Base-by-base conservation (phyloP, 2,888 invertebrate species). In the Hipparchia semele region DNA sequence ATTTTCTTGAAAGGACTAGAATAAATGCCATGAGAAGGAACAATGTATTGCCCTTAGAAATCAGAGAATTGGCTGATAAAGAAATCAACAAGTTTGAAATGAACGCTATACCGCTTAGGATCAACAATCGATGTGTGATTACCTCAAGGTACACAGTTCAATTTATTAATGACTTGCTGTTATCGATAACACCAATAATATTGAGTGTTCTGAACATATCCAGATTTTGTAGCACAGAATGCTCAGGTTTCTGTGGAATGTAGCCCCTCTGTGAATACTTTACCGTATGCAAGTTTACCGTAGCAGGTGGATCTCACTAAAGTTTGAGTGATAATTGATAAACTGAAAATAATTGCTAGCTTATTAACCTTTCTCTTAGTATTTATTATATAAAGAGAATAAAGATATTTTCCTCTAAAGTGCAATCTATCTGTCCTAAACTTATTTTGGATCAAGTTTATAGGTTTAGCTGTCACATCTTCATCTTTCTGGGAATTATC, bases 1-100 rank as follows among this genome's bases (percentile, higher is more conserved):
- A 96, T 86, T 97, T 96, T 61, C 95, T 96, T 1, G 96, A 96
- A 74, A 95, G 99, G 77, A 92, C 98, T 72, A 95, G 99, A 73
- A 94, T 98, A 0, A 97, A 98, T 87, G 96, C 97, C 0, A 84
- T 99, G 73, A 95, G 98, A 72, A 97, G 96, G 86, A 98, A 98
- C 85, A 95, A 96, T 81, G 95, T 99, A 76, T 90, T 99, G 62
- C 99, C 99, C 0, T 80, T 92, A 23, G 98, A 98, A 91, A 92
- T 96, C 4, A 93, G 98, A 93, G 97, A 98, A 87, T 85, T 96
- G 6, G 98, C 98, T 6, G 95, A 96, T 80, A 94, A 95, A 77
- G 97, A 98, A 83, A 96, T 98, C 9, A 94, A 95, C 13, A 96
- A 96, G 66, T 95, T 98, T 79, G 98, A 98, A 1, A 92, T 96